Evolutionary conservation across 2,888 invertebrate species (phyloP).

Genomic region (Pseudeuparius sepicola): DNA sequence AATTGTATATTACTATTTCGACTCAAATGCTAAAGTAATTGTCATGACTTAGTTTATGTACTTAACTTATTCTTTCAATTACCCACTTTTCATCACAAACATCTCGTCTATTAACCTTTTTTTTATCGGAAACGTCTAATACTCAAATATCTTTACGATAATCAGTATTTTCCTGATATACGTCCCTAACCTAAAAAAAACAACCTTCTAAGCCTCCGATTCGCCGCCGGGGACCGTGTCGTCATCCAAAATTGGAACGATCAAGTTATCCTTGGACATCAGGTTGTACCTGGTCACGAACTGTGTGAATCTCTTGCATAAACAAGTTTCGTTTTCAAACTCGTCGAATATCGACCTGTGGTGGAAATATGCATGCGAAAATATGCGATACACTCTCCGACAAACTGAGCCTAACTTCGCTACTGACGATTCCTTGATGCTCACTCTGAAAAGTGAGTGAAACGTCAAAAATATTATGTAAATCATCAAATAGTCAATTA

Average conservation of each 20-base stretch:
- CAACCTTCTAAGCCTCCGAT: constrained; percentile 38
- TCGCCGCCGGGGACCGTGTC: constrained; percentile 49
- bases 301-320: constrained; percentile 92
- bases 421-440: constrained; percentile 97
- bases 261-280: constrained; percentile 97
- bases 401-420: constrained; percentile 98
- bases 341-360: constrained; percentile 94
- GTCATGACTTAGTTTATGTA: no score
- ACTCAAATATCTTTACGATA: no score
- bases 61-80: no score
- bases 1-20: no score
- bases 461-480: no score
- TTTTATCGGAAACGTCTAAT: no score
- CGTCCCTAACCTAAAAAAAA: no score
- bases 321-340: constrained; percentile 91
- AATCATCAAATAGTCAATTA: no score
- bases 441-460: constrained; percentile 68
- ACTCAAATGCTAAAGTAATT: no score
- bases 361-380: constrained; percentile 99
- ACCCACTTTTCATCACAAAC: no score
- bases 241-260: constrained; percentile 91
- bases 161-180: no score
- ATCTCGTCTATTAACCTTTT: no score
- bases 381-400: constrained; percentile 96
- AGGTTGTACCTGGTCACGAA: constrained; percentile 98